Conservation (phyloP, 2,113 vertebrate species). For the Ciconia maguari region DNA sequence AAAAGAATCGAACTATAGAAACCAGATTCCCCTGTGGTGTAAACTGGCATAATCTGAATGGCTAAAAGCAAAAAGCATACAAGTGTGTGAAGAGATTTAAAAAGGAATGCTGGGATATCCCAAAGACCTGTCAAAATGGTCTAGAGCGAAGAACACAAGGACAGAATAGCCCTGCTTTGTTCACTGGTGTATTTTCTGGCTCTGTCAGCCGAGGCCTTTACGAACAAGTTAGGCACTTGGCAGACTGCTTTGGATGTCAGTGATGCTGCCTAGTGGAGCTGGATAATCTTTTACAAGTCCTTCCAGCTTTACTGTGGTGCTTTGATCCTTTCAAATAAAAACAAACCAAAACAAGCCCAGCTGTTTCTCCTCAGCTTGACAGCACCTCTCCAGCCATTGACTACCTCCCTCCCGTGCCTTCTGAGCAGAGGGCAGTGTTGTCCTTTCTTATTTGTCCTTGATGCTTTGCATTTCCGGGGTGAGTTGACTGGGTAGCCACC, state of each 20-base stretch:
- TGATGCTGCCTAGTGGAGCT: background rate
- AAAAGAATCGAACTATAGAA: background rate
- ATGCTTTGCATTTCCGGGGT: background rate
- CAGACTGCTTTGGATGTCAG: background rate
- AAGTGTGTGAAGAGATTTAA: background rate
- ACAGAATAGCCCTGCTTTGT: background rate
- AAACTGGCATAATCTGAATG: background rate
- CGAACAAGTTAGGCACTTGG: background rate
- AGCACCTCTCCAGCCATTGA: background rate
- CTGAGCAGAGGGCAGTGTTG: background rate
- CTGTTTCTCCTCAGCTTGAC: background rate
- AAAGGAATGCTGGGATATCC: background rate
- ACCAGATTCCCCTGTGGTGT: background rate
- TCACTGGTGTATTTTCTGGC: rapidly evolving
- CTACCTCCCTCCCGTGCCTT: background rate
- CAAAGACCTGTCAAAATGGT: background rate
- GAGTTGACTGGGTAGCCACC: background rate
- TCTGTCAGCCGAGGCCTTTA: background rate
- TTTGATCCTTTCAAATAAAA: background rate
- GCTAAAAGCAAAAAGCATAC: background rate
- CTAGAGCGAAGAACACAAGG: background rate
- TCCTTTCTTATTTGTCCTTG: background rate
- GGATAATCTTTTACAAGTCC: background rate
- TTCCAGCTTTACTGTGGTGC: background rate
- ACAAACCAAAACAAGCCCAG: background rate